phyloP scores from a whole-genome alignment of 2,888 invertebrate species.

The Eristalis intricaria region DNA sequence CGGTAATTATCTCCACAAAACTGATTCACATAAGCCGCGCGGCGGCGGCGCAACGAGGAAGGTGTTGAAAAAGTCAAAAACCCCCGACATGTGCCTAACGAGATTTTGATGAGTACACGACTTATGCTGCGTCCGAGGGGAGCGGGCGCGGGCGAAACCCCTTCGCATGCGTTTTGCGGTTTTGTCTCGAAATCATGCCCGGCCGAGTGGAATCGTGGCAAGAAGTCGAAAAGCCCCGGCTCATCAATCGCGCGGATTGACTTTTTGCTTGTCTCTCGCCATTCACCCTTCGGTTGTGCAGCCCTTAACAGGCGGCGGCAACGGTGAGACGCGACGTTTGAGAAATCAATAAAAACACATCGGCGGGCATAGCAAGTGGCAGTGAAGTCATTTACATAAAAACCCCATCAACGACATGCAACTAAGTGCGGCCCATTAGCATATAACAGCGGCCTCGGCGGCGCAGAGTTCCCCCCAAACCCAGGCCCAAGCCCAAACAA shows the following conservation, averaged over 20 bases:
- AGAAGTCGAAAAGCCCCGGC: neutral
- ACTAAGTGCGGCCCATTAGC: conserved; percentile 43
- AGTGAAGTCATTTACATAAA: conserved; percentile 59
- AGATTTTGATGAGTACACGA: conserved; percentile 60
- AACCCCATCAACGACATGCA: conserved; percentile 66
- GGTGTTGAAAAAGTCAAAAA: conserved; percentile 50
- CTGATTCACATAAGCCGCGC: conserved; percentile 34
- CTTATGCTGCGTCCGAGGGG: neutral
- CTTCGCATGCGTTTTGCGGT: neutral
- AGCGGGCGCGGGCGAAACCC: neutral
- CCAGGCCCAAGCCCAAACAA: conserved; percentile 37
- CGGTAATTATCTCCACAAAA: conserved; percentile 54
- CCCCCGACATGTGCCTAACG: conserved; percentile 42
- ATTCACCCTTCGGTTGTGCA: neutral
- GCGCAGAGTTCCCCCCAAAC: conserved; percentile 29
- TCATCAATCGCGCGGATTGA: neutral
- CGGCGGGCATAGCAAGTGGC: conserved; percentile 49
- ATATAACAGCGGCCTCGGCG: conserved; percentile 8
- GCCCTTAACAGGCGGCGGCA: conserved; percentile 8
- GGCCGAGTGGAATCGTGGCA: neutral
- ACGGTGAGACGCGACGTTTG: neutral
- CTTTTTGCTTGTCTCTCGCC: neutral
- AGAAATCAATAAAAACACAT: conserved; percentile 64
- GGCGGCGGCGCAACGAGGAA: neutral
- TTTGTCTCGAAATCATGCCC: neutral